Evolutionary conservation across 2,888 invertebrate species (phyloP).

Genomic region (Lasioglossum figueresi): DNA sequence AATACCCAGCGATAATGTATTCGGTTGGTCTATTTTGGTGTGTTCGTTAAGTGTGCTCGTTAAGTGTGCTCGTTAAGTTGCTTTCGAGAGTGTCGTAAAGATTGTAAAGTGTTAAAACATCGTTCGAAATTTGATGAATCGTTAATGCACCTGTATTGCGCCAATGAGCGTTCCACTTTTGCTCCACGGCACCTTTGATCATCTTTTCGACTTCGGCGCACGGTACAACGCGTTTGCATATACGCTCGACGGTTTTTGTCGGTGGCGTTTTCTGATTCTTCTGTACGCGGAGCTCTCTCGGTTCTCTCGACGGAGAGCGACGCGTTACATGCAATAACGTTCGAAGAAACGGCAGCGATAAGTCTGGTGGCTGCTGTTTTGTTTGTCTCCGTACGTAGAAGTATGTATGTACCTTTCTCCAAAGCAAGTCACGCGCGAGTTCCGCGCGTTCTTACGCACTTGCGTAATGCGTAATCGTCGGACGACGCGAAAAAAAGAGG

Average conservation of each 20-base stretch:
- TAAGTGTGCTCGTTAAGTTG: neutral
- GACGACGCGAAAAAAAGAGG: conserved; percentile 53
- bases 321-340: conserved; percentile 5
- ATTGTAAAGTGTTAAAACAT: neutral
- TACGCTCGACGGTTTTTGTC: neutral
- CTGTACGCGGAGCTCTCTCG: neutral
- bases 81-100: neutral
- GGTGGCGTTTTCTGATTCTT: neutral
- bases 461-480: conserved; percentile 68
- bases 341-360: conserved; percentile 13
- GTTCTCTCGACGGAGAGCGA: too few species aligned
- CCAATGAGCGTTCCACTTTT: neutral
- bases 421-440: conserved; percentile 69
- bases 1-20: too few species aligned
- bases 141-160: neutral
- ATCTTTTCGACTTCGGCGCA: neutral
- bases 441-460: conserved; percentile 69
- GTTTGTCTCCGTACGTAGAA: conserved; percentile 44
- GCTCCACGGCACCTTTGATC: neutral
- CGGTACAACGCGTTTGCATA: neutral
- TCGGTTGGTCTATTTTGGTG: neutral
- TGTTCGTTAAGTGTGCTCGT: neutral
- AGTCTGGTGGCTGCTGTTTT: conserved; percentile 34
- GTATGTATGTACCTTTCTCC: conserved; percentile 55
- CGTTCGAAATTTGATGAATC: neutral